Base-by-base conservation (phyloP, 2,113 vertebrate genomes). In the Eleginops maclovinus region DNA sequence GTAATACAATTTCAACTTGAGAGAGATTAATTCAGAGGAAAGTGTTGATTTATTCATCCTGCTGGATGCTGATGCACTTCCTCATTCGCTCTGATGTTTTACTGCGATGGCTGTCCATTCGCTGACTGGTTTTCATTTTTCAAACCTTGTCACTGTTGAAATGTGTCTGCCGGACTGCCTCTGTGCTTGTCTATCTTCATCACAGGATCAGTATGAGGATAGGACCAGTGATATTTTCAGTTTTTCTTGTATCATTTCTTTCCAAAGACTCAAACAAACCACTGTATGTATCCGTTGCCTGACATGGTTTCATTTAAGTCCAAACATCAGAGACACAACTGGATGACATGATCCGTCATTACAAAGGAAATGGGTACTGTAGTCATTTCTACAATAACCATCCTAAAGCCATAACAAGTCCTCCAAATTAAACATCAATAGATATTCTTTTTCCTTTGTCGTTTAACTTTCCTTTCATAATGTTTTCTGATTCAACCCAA, bases 21-120 rank as follows among this genome's bases (percentile, higher is more conserved):
- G 85, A 92, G 70, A 68, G 85, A 93, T 94, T 90, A 88, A 67
- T 92, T 93, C 89, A 93, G 87, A 92, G 90, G 94, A 94, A 92
- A 87, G 92, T 91, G 88, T 88, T 93, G 89, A 93, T 85, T 90
- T 88, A 92, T 90, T 90, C 82, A 91, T 91, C 86, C 80, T 86
- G 80, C 79, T 87, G 85, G 88, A 81, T 72, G 75, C 75, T 79
- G 69, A 91, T 79, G 61, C 53, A 66, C 82, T 88, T 71, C 69
- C 81, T 88, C 75, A 81, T 46, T 72, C 80, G 83, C 80, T 72
- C 85, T 89, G 72, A 89, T 92, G 83, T 84, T 60, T 53, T 50
- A 66, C 80, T 75, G 65, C 61, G 75, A 79, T 58, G 65, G 77
- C 75, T 70, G 69, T 72, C 77, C 64, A 77, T 83, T 83, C 58